Conservation (phyloP, 92 coral and sea anemone genomes). For the Porites lobata region DNA sequence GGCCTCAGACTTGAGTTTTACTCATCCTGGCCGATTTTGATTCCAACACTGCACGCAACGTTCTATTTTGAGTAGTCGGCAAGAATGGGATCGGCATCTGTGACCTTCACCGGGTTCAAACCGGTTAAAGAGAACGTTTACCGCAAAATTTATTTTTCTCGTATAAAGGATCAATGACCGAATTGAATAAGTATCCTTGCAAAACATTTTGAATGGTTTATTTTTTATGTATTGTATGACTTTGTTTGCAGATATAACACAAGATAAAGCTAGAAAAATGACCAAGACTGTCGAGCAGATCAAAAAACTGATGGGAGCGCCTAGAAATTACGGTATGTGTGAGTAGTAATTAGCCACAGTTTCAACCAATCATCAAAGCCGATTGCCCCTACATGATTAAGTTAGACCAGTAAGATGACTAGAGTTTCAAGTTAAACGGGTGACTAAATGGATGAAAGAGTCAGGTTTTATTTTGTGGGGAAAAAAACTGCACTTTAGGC, state of each 20-base stretch:
- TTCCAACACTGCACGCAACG: too few species aligned
- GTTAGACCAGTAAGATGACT: background rate
- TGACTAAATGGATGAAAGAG: background rate
- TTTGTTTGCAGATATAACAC: slow-evolving; percentile 78
- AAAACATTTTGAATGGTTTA: background rate
- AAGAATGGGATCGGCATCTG: too few species aligned
- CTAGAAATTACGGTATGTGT: slow-evolving; percentile 94
- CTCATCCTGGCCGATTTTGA: too few species aligned
- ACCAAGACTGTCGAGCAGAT: slow-evolving; percentile 88
- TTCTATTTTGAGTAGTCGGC: too few species aligned
- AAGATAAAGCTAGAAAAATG: slow-evolving; percentile 86
- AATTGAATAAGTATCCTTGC: too few species aligned
- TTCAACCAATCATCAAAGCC: background rate
- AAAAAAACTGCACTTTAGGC: too few species aligned
- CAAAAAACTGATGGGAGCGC: slow-evolving; percentile 93
- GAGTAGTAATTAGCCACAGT: background rate
- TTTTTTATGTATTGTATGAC: background rate
- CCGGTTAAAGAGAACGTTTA: too few species aligned
- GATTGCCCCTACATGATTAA: background rate
- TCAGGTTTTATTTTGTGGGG: too few species aligned
- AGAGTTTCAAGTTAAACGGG: background rate
- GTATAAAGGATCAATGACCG: too few species aligned
- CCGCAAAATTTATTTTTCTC: too few species aligned
- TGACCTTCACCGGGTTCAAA: too few species aligned
- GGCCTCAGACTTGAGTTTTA: too few species aligned